These are phyloP conservation scores for Campoplex capitator DNA, from an alignment of 2,888 invertebrate species.

Conservation along the genomic window DNA sequence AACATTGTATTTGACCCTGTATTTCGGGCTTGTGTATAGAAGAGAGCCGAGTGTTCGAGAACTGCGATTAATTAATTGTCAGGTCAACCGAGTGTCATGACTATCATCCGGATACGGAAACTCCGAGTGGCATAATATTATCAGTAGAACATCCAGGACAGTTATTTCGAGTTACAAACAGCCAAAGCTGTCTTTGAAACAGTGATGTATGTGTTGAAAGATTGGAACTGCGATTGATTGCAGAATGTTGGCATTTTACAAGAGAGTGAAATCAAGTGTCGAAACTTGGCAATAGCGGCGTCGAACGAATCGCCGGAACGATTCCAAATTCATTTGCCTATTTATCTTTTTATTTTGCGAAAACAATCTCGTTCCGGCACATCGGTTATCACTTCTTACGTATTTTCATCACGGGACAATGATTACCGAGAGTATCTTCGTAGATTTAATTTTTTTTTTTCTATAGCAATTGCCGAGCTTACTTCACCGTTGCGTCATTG, in stretches of 20 bases:
- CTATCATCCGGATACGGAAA: constrained; percentile 5
- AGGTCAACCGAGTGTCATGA: constrained; percentile 53
- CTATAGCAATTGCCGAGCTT: neutral
- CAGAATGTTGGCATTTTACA: neutral
- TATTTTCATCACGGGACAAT: constrained; percentile 14
- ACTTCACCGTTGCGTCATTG: constrained; percentile 41
- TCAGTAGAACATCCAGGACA: neutral
- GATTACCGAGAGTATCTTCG: constrained; percentile 13
- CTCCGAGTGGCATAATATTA: constrained; percentile 10
- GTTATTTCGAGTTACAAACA: neutral
- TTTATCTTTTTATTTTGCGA: neutral
- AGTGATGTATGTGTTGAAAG: neutral
- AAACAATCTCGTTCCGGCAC: constrained; percentile 36
- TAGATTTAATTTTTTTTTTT: neutral
- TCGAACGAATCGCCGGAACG: constrained; percentile 38
- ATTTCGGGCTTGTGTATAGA: constrained; percentile 24
- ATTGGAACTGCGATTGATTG: neutral
- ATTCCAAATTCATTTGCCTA: constrained; percentile 26
- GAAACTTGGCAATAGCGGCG: constrained; percentile 52
- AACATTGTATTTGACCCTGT: constrained; percentile 47
- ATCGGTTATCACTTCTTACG: neutral
- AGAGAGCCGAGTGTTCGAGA: constrained; percentile 29
- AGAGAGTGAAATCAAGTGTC: constrained; percentile 68
- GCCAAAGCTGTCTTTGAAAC: neutral
- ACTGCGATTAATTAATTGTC: constrained; percentile 52